A percentile compares a stretch with the other conserved stretches of the same genome.
Conservation (phyloP, 2,888 invertebrate species). For the Rhagonycha fulva region DNA sequence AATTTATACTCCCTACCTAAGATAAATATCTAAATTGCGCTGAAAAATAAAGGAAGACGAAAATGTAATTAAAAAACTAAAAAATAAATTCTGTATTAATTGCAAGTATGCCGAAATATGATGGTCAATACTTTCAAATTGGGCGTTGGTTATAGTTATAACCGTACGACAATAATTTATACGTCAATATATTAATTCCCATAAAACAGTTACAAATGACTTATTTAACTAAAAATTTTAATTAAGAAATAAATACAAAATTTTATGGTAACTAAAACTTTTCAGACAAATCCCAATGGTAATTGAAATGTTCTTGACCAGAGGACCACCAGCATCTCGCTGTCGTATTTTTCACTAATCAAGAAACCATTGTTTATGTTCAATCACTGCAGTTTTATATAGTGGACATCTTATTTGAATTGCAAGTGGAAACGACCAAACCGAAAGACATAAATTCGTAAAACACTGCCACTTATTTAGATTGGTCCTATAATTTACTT, state of each 20-base stretch:
- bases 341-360: slow-evolving; percentile 53
- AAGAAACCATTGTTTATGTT: slow-evolving; percentile 53
- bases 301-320: slow-evolving; percentile 51
- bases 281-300: slow-evolving; percentile 22
- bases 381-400: slow-evolving; percentile 48
- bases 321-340: slow-evolving; percentile 51
- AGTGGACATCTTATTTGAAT: slow-evolving; percentile 52
- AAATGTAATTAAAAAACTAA: background rate
- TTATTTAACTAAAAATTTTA: background rate
- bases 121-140: background rate
- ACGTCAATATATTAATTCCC: background rate
- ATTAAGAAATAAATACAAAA: background rate
- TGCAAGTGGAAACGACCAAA: slow-evolving; percentile 42
- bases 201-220: slow-evolving; percentile 2
- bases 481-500: slow-evolving; percentile 48
- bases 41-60: slow-evolving; percentile 11
- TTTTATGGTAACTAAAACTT: background rate
- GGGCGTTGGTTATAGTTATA: background rate
- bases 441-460: slow-evolving; percentile 49
- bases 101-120: background rate
- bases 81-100: background rate
- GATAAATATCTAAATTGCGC: slow-evolving; percentile 21
- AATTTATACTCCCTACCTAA: slow-evolving; percentile 16
- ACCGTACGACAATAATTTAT: background rate
- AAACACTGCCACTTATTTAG: slow-evolving; percentile 51